Evolutionary conservation across 2,888 invertebrate genomes (phyloP), one percentile per base, ranked within the genome.

Genomic region (Caenorhabditis becei): DNA sequence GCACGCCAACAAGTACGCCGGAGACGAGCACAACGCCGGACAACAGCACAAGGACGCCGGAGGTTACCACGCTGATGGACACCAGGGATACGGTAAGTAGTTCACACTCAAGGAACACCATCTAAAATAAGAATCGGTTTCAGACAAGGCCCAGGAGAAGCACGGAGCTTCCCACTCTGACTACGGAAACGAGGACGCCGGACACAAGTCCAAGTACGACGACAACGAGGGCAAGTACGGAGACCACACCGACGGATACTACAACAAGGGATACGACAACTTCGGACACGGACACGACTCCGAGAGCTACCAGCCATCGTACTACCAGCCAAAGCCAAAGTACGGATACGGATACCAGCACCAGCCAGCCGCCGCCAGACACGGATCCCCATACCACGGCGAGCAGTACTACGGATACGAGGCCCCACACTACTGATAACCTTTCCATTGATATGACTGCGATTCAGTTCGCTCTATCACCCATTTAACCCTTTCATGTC

Each of bases 1-100:
- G 59, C 88, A 88, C 83, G 86, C 86, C 70, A 84, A 85, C 78
- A 86, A 86, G 66, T 86, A 87, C 77, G 87, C 83, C 28, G 83
- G 77, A 51, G 88, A 87, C 71, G 84, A 80, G 56, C 87, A 87
- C 78, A 72, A 63, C 32, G 78, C 80, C n/a, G 85, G 85, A 78
- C 82, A 83, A 49, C 74, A 83, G 59, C 83, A 85, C 74, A 82
- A 86, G 54, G 83, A 80, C 56, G 67, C 81, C 54, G 83, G 81
- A 65, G 80, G 80, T 61, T 75, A 80, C 66, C 81, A 81, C 80
- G 78, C 80, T 24, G 82, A 77, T 23, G 83, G 85, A 69, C 62
- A 83, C 26, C 66, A 77, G 37, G 78, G 79, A 72, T 83, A 77
- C 77, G 77, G 83, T 83, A 53, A 72, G 59, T 18, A 11, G 18